A percentile compares a stretch with the other conserved stretches of the same genome.
Evolutionary conservation across 1,140 invertebrate species (phyloP).

Genomic region (Drosophila tristis): DNA sequence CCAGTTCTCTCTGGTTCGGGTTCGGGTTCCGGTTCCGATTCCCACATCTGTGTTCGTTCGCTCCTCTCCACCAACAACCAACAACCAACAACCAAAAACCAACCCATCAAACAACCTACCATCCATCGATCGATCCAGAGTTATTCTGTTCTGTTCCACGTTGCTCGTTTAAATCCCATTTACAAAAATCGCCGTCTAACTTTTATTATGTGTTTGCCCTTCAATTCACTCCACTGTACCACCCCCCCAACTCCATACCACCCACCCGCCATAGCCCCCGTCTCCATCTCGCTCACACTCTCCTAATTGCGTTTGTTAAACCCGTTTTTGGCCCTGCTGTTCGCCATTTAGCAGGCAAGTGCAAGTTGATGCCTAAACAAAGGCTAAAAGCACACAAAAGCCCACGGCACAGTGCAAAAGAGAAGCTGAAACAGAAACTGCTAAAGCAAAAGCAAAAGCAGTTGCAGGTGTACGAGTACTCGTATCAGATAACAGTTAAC

Average conservation of each 20-base stretch:
- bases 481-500: constrained; percentile 2
- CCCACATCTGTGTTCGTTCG: constrained; percentile 29
- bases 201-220: constrained; percentile 62
- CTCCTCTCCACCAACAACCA: constrained; percentile 39
- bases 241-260: background rate
- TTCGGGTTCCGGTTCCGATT: constrained; percentile 21
- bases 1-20: constrained; percentile 1
- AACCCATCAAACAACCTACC: constrained; percentile 21
- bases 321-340: constrained; percentile 37
- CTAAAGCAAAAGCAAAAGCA: background rate
- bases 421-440: constrained; percentile 9
- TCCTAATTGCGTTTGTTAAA: constrained; percentile 58
- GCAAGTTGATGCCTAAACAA: constrained; percentile 58
- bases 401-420: constrained; percentile 9
- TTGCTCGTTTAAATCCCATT: constrained; percentile 17
- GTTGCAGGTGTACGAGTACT: too few species aligned
- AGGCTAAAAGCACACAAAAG: constrained; percentile 20
- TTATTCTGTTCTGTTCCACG: background rate
- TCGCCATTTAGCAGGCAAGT: constrained; percentile 68
- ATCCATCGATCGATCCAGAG: constrained; percentile 18
- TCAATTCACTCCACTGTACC: constrained; percentile 7
- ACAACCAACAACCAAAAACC: constrained; percentile 8
- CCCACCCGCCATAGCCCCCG: background rate
- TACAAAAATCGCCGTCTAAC: constrained; percentile 24
- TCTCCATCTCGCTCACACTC: constrained; percentile 3